Evolutionary conservation across 2,113 vertebrate genomes (phyloP).

Genomic region (Malurus cyaneus): DNA sequence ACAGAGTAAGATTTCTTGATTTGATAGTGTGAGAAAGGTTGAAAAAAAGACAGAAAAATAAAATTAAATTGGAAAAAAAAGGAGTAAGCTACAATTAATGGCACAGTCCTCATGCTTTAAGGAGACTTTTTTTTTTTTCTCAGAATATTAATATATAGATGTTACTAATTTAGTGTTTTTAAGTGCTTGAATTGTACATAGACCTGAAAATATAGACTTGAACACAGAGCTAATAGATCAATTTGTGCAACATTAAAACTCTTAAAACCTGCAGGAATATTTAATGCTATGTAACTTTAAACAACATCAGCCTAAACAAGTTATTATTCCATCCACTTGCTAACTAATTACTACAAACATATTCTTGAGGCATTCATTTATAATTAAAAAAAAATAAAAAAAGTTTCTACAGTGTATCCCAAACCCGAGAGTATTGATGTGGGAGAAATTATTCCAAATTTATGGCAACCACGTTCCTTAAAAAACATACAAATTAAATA

Average conservation of each 20-base stretch:
- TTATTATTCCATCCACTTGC: background rate
- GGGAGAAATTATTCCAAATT: background rate
- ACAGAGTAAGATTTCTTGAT: background rate
- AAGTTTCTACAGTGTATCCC: background rate
- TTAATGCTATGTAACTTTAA: slow-evolving; percentile 23
- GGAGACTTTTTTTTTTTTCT: background rate
- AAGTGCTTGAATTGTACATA: background rate
- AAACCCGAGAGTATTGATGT: background rate
- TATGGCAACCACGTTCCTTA: background rate
- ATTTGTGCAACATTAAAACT: slow-evolving; percentile 38
- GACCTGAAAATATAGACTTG: slow-evolving; percentile 17
- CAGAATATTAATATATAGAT: background rate
- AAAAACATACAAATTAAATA: background rate
- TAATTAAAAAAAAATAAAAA: background rate
- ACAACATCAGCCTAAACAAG: background rate
- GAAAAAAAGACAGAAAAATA: background rate
- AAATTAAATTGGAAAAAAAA: background rate
- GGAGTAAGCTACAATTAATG: background rate
- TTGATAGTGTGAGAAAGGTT: background rate
- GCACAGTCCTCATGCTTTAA: background rate
- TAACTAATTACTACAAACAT: background rate
- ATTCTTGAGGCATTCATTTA: background rate
- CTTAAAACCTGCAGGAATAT: background rate
- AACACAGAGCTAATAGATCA: slow-evolving; percentile 1
- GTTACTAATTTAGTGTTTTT: background rate